Evolutionary conservation across 2,888 invertebrate species (phyloP).

Genomic region (Tenthredo scrophulariae): DNA sequence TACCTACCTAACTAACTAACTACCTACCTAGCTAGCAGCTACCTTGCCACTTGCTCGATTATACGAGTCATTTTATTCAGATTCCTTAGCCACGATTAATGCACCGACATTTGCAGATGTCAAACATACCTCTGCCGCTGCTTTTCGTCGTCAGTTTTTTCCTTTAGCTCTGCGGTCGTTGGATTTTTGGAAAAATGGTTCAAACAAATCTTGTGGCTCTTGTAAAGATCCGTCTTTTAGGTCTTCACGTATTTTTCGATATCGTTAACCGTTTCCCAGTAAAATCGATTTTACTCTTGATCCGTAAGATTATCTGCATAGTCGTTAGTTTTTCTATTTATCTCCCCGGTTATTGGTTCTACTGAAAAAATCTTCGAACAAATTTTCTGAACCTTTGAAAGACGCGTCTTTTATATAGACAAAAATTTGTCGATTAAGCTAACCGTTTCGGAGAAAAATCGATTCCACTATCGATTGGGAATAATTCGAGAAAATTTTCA

Average conservation of each 20-base stretch:
- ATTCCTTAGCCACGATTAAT: conserved; percentile 4
- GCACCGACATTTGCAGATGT: not conserved
- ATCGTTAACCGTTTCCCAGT: not conserved
- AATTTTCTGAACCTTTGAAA: not conserved
- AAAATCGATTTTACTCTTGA: not conserved
- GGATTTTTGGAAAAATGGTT: not conserved
- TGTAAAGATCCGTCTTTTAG: not conserved
- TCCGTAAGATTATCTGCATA: not conserved
- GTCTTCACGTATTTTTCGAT: not conserved
- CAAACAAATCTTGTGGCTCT: not conserved
- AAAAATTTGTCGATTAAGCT: not conserved
- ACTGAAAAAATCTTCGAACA: not conserved
- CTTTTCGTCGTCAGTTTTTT: not conserved
- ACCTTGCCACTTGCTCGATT: not conserved
- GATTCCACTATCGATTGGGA: not conserved
- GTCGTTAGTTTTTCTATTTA: not conserved
- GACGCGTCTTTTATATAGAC: not conserved
- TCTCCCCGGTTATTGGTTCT: not conserved
- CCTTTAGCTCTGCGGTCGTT: not conserved
- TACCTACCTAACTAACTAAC: conserved; percentile 7
- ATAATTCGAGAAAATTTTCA: not conserved
- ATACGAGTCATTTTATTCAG: not conserved
- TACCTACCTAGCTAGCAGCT: not conserved
- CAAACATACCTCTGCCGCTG: not conserved
- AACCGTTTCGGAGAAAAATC: not conserved